Base-by-base conservation (phyloP, 1,140 invertebrate species). In the Hyles vespertilio region DNA sequence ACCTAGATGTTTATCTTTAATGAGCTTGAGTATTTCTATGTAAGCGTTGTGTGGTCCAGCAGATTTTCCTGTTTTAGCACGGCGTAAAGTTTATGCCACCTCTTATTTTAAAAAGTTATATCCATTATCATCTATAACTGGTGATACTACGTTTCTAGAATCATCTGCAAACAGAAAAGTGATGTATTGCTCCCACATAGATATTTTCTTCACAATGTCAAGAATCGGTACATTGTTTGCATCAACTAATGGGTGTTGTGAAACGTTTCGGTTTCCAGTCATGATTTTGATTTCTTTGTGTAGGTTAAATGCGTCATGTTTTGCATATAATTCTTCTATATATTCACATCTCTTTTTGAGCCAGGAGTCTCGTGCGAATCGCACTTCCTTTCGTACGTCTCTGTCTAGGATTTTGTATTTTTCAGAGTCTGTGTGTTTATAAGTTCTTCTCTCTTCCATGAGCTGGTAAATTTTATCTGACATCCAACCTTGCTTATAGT, bases 291-390 rank as follows among this genome's bases (percentile, higher is more conserved):
- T 65, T 51, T 61, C 56, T 40, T 59, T 63, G 55, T 64, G 61
- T 10, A 63, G 12, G 58, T 63, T 70, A 51, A 61, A 75, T 58
- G 56, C 58, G 56, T 67, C 65, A 51, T 66, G 56, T 59, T 65
- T 65, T 45, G 36, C 40, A 44, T 49, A 32, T 6, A 61, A 62
- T 5, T 59, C 55, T 53, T 69, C 66, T 2, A 69, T 2, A 51
- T 36, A 36, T 9, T 69, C 59, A 51, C 59, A 69, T 43, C 59
- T 59, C 3, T 54, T 52, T 32, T 51, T n/a, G n/a, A n/a, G n/a
- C n/a, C n/a, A n/a, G n/a, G n/a, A n/a, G n/a, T n/a, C n/a, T n/a
- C n/a, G n/a, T n/a, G n/a, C n/a, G n/a, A n/a, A n/a, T n/a, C n/a
- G n/a, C n/a, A n/a, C n/a, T n/a, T n/a, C n/a, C n/a, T n/a, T n/a